Conservation (phyloP, 1,140 invertebrate genomes). For the Drosophila kurseongensis region DNA sequence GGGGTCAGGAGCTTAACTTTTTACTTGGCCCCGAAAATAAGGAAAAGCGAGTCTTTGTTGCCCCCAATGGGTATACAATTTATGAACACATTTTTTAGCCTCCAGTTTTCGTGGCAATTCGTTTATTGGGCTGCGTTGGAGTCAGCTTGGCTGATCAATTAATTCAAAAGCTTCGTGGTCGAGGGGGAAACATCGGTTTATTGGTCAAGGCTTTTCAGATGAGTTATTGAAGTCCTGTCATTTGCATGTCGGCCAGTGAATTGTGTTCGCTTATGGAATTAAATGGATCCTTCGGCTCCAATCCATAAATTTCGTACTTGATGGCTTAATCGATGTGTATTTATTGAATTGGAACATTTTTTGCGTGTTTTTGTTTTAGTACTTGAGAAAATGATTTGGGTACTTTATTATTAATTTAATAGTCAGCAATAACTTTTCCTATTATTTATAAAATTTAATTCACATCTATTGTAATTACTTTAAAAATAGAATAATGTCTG, state of each 20-base stretch:
- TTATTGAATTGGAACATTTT: constrained; percentile 36
- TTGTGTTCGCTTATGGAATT: constrained; percentile 56
- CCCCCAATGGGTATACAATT: constrained; percentile 35
- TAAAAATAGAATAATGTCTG: no score
- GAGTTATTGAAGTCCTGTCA: constrained; percentile 57
- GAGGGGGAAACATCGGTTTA: constrained; percentile 17
- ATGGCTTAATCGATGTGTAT: constrained; percentile 27
- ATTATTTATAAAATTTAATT: no score
- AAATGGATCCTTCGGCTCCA: constrained; percentile 36
- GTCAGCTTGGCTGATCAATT: constrained; percentile 60
- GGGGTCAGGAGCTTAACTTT: neutral
- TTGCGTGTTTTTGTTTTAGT: constrained; percentile 2
- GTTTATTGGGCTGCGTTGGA: constrained; percentile 49
- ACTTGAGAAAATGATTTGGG: neutral
- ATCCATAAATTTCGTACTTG: constrained; percentile 38
- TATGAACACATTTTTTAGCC: constrained; percentile 42
- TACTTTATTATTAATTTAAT: no score
- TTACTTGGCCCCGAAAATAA: constrained; percentile 8
- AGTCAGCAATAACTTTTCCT: no score
- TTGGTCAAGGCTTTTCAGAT: constrained; percentile 36
- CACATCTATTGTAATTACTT: no score
- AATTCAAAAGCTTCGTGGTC: constrained; percentile 54
- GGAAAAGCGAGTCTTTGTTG: constrained; percentile 11
- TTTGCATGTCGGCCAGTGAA: constrained; percentile 55
- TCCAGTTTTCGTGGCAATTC: constrained; percentile 37